Evolutionary conservation across 2,888 invertebrate genomes (phyloP), one percentile per base, ranked within the genome.

Genomic region (Tryphoninae sp.): DNA sequence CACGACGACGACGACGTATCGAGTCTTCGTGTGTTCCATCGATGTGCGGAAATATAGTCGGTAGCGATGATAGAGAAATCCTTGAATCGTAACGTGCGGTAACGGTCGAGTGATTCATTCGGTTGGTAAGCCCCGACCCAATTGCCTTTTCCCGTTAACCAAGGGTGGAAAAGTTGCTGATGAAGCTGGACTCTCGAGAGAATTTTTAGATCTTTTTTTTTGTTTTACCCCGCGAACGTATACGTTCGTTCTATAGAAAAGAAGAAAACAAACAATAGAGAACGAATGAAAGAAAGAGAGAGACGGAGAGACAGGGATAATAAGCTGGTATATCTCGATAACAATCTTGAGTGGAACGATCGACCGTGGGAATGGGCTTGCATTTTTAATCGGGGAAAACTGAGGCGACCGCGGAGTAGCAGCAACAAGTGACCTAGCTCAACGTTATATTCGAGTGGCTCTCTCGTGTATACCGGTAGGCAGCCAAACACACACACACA

Each of bases 381-480:
- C 78, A 84, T 84, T 84, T 84, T 86, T 84, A 84, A 86, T 84
- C 84, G 84, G 79, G 74, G 51, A 71, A 65, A 7, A 75, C 58
- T 78, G 72, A 80, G 71, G 77, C 74, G 78, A 73, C 68, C 45
- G 3, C 76, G 59, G n/a, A 68, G 64, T 51, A 49, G 78, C 85
- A 84, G 86, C 86, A 86, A 86, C 86, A 86, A 86, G 86, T 86
- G 86, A 85, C 83, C 84, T 83, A 81, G 81, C 83, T 82, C 80
- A 78, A 83, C 83, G 82, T 83, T 83, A 82, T 83, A 81, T 83
- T 84, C 82, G 69, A 84, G 81, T 81, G 59, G 78, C 51, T 58
- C 69, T 65, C 75, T 16, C 55, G 40, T 61, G 45, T 19, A 59
- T 53, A 59, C 51, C 8, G n/a, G 51, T 76, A 64, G 53, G 42